phyloP scores from a whole-genome alignment of 2,797 vertebrate genomes.

The Anas flavirostris region DNA sequence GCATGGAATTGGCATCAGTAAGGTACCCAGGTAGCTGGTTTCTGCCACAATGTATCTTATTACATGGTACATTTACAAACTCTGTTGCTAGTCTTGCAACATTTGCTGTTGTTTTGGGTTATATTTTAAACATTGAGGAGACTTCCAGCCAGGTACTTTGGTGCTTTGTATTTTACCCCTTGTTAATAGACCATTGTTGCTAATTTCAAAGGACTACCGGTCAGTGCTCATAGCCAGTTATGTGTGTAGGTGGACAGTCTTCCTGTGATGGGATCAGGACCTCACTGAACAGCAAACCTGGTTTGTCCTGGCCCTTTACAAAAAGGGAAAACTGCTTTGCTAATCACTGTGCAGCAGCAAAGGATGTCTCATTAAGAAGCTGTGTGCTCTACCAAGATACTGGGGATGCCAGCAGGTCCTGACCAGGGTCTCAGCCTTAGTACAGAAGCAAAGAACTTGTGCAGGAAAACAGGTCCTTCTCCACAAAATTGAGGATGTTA shows the following conservation, averaged over 20 bases:
- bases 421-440: neutral
- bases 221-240: neutral
- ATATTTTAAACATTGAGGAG: neutral
- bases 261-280: neutral
- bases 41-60: accelerated
- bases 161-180: neutral
- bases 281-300: neutral
- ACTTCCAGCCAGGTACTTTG: neutral
- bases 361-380: accelerated
- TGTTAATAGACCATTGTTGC: neutral
- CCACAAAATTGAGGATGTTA: neutral
- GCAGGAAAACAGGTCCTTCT: neutral
- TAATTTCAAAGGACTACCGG: neutral
- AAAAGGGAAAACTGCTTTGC: neutral
- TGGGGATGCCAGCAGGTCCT: neutral
- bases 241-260: neutral
- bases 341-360: neutral
- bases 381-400: neutral
- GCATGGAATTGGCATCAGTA: neutral
- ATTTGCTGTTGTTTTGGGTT: neutral
- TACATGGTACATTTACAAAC: neutral
- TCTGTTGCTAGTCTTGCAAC: neutral
- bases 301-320: neutral
- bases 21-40: neutral
- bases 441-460: neutral